Conservation (phyloP, 2,113 vertebrate species). For the Seriola quinqueradiata region DNA sequence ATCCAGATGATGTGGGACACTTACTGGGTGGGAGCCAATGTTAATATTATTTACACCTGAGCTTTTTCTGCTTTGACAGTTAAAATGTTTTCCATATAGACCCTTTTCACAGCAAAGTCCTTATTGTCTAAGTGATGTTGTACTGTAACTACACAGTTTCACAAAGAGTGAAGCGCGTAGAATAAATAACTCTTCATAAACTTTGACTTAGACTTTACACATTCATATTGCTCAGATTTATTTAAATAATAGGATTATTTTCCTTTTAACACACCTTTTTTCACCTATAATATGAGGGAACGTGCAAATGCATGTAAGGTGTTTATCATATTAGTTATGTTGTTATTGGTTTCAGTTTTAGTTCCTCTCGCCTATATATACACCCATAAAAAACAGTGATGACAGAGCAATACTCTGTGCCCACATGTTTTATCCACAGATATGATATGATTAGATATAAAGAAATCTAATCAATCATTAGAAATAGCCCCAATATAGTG, state of each 20-base stretch:
- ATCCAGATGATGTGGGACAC: neutral
- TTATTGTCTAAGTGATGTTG: neutral
- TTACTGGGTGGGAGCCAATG: neutral
- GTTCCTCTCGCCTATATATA: neutral
- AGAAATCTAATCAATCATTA: neutral
- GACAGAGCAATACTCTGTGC: neutral
- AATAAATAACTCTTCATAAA: neutral
- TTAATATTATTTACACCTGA: neutral
- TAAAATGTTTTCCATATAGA: neutral
- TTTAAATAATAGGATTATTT: neutral
- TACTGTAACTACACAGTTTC: neutral
- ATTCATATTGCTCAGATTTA: neutral
- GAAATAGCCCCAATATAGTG: neutral
- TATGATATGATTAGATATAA: neutral
- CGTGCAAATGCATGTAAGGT: neutral
- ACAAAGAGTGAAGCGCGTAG: neutral
- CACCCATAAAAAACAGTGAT: conserved; percentile 9
- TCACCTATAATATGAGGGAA: neutral
- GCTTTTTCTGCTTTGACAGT: neutral
- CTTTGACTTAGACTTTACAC: neutral
- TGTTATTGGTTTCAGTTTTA: neutral
- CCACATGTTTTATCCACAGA: conserved; percentile 12
- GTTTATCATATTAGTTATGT: neutral
- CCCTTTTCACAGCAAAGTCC: neutral
- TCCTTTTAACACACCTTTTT: neutral